Evolutionary conservation across 1,140 invertebrate species (phyloP), one percentile per base, ranked within the genome.

Genomic region (Laupala kohalensis): DNA sequence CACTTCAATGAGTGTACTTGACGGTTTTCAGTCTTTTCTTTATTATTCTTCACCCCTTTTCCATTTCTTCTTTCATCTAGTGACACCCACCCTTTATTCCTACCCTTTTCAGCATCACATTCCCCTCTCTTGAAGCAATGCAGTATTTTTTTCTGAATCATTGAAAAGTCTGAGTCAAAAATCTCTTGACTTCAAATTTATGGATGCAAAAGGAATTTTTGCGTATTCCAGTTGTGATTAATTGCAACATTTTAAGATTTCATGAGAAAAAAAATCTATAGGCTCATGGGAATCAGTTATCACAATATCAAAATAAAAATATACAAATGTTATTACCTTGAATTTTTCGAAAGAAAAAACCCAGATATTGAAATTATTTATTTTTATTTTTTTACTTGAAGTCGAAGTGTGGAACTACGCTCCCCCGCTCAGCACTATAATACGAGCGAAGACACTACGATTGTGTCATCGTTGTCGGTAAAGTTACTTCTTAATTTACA

Each of bases 1-100:
- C 67, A 68, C 67, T 68, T 68, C 25, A 68, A 68, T 68, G 67
- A 9, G 26, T 68, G 67, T 24, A 30, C 67, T 37, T 68, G 67
- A 68, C 67, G 67, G 28, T 25, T 68, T 37, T 68, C 67, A 29
- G 67, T 68, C 67, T 23, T 19, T 37, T 23, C n/a, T 37, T 29
- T 68, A 53, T 53, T 53, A 9, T 53, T 13, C 9, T 53, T 53
- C 37, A 53, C 37, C 37, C 37, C 37, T 53, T 53, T 53, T 53
- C 37, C 37, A 53, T 53, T 53, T 53, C 37, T 53, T 53, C 37
- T 53, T 53, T 53, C 37, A 53, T 53, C 37, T 53, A 13, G 37
- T 53, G 9, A 53, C 37, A 53, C 37, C 37, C 37, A 4, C 37
- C 37, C 37, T 19, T 53, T 53, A 53, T 53, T 9, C 37, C 37